Base-by-base conservation (phyloP, 2,888 invertebrate species). In the Pimpla rufipes region DNA sequence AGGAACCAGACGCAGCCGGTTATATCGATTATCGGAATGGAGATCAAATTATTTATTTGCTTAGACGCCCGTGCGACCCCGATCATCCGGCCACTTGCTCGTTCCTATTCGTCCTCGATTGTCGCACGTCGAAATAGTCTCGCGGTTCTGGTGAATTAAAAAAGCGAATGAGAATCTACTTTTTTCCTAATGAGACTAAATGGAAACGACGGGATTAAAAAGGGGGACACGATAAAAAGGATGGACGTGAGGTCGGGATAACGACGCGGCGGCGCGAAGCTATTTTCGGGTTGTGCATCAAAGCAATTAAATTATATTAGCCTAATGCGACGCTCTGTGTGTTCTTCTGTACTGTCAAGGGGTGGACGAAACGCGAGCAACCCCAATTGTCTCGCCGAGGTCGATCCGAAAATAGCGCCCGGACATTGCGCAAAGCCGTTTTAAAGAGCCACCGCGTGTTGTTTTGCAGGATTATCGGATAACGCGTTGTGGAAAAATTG, bases 21-120 rank as follows among this genome's bases (percentile, higher is more conserved):
- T 78, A 4, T 7, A 64, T 78, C 70, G 70, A 70, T 78, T 78
- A 68, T 77, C 35, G 57, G n/a, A 50, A 70, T 70, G 29, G 23
- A 70, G 68, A 78, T 70, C 52, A 52, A 70, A 52, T 70, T 42
- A 62, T 70, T 64, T 70, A 78, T 78, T 40, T 37, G 23, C 52
- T 78, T 29, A 29, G n/a, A 37, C 16, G 2, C 1, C 35, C 62
- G 45, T 13, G 59, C 45, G 67, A 62, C 50, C 47, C 37, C 77
- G 40, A 68, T 77, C 59, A 68, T 68, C n/a, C 13, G n/a, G 13
- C 42, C 3, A 18, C 6, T 23, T 29, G 37, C 29, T 35, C 10
- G 42, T 52, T 40, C 23, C 7, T 13, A n/a, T 7, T 47, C n/a
- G 13, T 13, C 52, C 10, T n/a, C 52, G 8, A 67, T 68, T 68